These are phyloP conservation scores for Brachymystax lenok DNA, from an alignment of 2,797 vertebrate genomes.

Conservation along the genomic window DNA sequence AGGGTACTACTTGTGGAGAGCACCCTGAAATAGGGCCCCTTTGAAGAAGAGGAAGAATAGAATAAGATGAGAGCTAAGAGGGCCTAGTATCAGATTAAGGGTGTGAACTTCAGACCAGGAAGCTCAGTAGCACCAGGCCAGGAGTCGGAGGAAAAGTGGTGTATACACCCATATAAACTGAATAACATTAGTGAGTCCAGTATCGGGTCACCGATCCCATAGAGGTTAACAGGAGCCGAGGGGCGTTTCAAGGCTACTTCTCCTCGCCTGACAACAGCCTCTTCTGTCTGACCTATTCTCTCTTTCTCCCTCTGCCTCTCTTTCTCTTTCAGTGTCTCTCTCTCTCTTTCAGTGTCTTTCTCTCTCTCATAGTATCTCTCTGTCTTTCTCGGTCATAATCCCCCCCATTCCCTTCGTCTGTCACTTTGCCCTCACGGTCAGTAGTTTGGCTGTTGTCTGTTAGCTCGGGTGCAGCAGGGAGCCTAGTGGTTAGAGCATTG, in stretches of 20 bases:
- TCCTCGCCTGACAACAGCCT: neutral
- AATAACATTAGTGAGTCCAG: neutral
- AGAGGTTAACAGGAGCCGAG: no score
- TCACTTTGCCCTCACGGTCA: no score
- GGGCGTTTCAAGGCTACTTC: neutral
- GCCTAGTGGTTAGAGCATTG: no score
- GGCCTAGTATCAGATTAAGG: neutral
- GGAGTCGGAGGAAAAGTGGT: neutral
- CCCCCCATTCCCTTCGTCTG: neutral
- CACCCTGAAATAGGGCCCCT: neutral
- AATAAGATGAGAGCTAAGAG: neutral
- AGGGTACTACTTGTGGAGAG: neutral
- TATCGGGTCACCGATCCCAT: no score
- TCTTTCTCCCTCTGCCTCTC: no score
- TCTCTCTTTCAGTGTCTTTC: no score
- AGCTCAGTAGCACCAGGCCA: neutral
- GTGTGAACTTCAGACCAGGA: neutral
- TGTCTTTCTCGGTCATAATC: neutral
- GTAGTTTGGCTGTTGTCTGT: neutral
- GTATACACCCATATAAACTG: neutral
- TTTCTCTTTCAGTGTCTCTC: no score
- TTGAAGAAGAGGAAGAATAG: neutral
- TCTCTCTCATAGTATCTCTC: no score
- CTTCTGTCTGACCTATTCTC: no score
- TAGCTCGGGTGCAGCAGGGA: constrained; percentile 10